Base-by-base conservation (phyloP, 2,888 invertebrate genomes). In the Acronicta alni region DNA sequence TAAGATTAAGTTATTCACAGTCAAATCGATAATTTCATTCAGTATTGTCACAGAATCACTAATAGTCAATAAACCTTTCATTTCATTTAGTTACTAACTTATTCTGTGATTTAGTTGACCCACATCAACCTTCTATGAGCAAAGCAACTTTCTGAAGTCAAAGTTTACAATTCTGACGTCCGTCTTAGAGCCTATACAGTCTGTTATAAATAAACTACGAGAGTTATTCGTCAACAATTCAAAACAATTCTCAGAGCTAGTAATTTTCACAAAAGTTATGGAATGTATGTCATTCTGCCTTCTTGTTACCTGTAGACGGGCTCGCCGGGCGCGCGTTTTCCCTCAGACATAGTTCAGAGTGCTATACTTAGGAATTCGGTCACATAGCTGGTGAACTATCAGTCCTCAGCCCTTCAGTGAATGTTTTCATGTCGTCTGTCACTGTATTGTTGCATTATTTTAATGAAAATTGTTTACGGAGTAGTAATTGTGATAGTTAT, bases 351-450 rank as follows among this genome's bases (percentile, higher is more conserved):
- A 60, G 60, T 57, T 57, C 49, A 67, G 39, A 55, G 52, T 39
- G n/a, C 60, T 54, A 35, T 51, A 45, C 54, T 63, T 26, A 38
- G 56, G 72, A 67, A 75, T 75, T 57, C 35, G 57, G 51, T 54
- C 72, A 60, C 72, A 73, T 75, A 67, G 57, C 75, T 71, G 18
- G 18, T 44, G 20, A 67, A 45, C 52, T 60, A 57, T 52, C 42
- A 37, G 44, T 9, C 6, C n/a, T 12, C 5, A 9, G n/a, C 16
- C 15, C 35, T 38, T 26, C 15, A 42, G n/a, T 47, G 15, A 26
- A 60, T 49, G 41, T 49, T 57, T 55, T 16, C 35, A 48, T 55
- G 35, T 26, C 39, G 54, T 54, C 26, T 58, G 39, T 46, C 38
- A 60, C 18, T 41, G 9, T 30, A 49, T 16, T 39, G 9, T 32